A percentile compares a stretch with the other conserved stretches of the same genome.
Evolutionary conservation across 1,140 invertebrate species (phyloP).

Genomic region (Sarcophaga bullata): DNA sequence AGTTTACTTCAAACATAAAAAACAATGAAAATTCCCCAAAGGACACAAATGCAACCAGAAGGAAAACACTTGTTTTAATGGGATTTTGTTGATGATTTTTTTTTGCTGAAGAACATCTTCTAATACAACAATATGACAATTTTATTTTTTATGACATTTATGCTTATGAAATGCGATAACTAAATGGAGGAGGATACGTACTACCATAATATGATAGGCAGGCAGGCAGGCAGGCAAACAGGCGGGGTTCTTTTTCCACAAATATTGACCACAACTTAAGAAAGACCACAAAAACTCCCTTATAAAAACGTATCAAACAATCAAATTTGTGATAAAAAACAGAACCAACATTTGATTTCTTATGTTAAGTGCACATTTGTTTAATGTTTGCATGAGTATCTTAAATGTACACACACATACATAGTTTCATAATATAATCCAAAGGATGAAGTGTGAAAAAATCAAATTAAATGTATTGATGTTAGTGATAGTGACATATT

Average conservation of each 20-base stretch:
- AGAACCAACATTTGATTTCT: slow-evolving; percentile 18
- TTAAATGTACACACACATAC: slow-evolving; percentile 46
- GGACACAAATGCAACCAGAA: neutral
- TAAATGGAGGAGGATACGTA: neutral
- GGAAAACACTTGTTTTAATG: slow-evolving; percentile 33
- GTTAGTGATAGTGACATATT: slow-evolving; percentile 62
- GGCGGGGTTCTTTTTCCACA: neutral
- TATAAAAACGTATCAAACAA: slow-evolving; percentile 1
- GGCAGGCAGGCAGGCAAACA: too few species aligned
- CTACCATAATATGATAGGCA: neutral
- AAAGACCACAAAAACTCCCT: slow-evolving; percentile 19
- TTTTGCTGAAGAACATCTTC: slow-evolving; percentile 37
- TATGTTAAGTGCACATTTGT: slow-evolving; percentile 13
- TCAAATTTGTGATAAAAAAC: slow-evolving; percentile 13
- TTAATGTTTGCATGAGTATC: slow-evolving; percentile 33
- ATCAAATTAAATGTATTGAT: slow-evolving; percentile 64
- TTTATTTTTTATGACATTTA: slow-evolving; percentile 43
- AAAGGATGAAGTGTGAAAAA: slow-evolving; percentile 58
- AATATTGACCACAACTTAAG: slow-evolving; percentile 29
- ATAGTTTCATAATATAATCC: neutral
- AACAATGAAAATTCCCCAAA: slow-evolving; percentile 2
- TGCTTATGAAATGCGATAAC: slow-evolving; percentile 34
- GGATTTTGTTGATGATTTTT: neutral
- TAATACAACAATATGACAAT: slow-evolving; percentile 47
- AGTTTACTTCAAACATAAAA: neutral